Base-by-base conservation (phyloP, 1,140 invertebrate genomes). In the Aphelenchoides besseyi region DNA sequence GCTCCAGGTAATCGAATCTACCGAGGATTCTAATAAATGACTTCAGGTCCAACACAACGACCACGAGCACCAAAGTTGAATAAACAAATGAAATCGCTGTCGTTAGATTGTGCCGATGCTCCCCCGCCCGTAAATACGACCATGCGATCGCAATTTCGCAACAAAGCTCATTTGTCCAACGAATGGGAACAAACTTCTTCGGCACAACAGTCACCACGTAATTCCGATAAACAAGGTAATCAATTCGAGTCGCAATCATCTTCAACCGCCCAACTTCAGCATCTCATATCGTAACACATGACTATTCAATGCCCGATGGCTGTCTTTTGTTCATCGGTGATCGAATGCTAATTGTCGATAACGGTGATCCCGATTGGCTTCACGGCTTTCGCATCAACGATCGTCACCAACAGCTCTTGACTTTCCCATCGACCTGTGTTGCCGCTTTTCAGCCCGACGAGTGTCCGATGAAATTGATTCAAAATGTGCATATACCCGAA, bases 41-140 rank as follows among this genome's bases (percentile, higher is more conserved):
- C n/a, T 59, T 59, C 5, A 59, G 55, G 55, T 18, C 18, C 5
- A 8, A 8, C 55, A 5, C 5, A 3, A 2, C 71, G 81, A 29
- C 74, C 66, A 37, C 70, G 82, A 54, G 74, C 82, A 9, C 82
- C 82, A 3, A 84, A 84, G 41, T 73, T 83, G 59, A 69, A 75
- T 12, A 82, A 83, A 68, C 82, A 84, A 69, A 83, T 83, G 82
- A 83, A 83, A 62, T 83, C 80, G 5, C 68, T 83, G 2, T 84
- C 82, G 3, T 57, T 83, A 36, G 82, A 83, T 66, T 83, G 82
- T 68, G 80, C 82, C 12, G 82, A 84, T 32, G 81, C 80, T 76
- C 81, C 82, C 2, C 82, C 82, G 35, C 74, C 83, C 2, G 74
- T 83, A n/a, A 59, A 69, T 16, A 74, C 12, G 3, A 57, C 55